Evolutionary conservation across 2,797 vertebrate species (phyloP).

Genomic region (Alfaro cultratus): DNA sequence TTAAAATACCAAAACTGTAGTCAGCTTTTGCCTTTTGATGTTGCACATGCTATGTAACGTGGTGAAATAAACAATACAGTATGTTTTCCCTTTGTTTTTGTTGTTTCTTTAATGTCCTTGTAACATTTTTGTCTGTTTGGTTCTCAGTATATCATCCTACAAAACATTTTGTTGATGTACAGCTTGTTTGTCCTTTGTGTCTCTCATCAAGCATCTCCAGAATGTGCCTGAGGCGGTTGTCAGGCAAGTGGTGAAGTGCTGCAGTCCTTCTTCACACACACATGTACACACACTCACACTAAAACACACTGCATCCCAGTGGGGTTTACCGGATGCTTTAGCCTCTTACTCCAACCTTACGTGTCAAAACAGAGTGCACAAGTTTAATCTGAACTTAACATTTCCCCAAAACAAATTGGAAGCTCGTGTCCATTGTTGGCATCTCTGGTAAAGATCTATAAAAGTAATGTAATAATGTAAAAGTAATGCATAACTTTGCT

Average conservation of each 20-base stretch:
- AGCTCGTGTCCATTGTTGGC: background rate
- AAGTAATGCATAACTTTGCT: background rate
- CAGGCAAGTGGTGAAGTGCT: slow-evolving; percentile 53
- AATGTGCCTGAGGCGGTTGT: slow-evolving; percentile 67
- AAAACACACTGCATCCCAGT: background rate
- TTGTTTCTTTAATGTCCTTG: background rate
- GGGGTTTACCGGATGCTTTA: background rate
- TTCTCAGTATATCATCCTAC: slow-evolving; percentile 31
- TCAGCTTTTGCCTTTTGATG: background rate
- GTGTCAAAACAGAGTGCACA: background rate
- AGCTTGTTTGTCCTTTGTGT: slow-evolving; percentile 65
- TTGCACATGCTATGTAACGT: background rate
- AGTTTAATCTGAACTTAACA: background rate
- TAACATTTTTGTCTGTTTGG: slow-evolving; percentile 29
- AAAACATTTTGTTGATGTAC: slow-evolving; percentile 58
- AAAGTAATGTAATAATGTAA: too few relatives aligned
- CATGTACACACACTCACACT: background rate
- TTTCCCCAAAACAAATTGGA: background rate
- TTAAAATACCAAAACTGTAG: background rate
- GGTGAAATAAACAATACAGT: background rate
- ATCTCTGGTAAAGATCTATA: background rate
- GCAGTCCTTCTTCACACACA: slow-evolving; percentile 15
- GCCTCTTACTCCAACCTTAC: background rate
- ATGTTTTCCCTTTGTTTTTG: background rate
- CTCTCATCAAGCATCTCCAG: slow-evolving; percentile 59